phyloP scores from a whole-genome alignment of 2,888 invertebrate species.

The Acanthosepion lycidas region DNA sequence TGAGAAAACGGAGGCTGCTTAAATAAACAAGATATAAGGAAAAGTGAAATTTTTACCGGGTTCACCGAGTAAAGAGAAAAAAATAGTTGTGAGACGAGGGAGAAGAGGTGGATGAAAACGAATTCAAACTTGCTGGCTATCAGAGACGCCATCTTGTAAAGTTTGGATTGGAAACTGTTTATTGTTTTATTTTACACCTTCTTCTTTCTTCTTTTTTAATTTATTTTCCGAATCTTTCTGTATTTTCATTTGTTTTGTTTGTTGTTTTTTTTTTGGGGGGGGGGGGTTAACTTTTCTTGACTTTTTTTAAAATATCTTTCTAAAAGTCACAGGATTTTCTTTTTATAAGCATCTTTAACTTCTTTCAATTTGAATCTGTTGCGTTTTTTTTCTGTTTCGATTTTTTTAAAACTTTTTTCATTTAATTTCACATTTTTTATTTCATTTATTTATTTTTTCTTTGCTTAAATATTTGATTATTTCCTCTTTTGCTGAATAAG shows the following conservation, averaged over 20 bases:
- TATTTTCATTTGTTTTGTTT: background rate
- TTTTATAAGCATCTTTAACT: background rate
- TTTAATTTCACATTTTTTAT: background rate
- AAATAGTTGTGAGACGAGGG: conserved; percentile 14
- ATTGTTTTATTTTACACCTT: background rate
- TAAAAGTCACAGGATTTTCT: background rate
- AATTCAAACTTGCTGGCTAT: conserved; percentile 33
- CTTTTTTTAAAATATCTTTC: background rate
- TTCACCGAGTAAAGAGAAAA: background rate
- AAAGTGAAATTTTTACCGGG: background rate
- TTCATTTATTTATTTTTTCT: background rate
- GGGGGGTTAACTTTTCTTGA: no score
- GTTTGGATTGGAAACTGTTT: background rate
- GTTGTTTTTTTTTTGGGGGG: no score
- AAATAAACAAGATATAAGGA: conserved; percentile 33
- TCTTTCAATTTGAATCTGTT: background rate
- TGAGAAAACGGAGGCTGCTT: conserved; percentile 33
- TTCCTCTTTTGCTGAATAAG: background rate
- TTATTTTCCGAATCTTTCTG: background rate
- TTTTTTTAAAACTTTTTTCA: background rate
- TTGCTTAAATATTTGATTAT: background rate
- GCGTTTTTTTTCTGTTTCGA: background rate
- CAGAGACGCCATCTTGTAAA: conserved; percentile 23
- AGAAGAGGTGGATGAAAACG: background rate
- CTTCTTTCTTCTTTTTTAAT: background rate